phyloP scores from a whole-genome alignment of 2,797 vertebrate species.

The Dermochelys coriacea region DNA sequence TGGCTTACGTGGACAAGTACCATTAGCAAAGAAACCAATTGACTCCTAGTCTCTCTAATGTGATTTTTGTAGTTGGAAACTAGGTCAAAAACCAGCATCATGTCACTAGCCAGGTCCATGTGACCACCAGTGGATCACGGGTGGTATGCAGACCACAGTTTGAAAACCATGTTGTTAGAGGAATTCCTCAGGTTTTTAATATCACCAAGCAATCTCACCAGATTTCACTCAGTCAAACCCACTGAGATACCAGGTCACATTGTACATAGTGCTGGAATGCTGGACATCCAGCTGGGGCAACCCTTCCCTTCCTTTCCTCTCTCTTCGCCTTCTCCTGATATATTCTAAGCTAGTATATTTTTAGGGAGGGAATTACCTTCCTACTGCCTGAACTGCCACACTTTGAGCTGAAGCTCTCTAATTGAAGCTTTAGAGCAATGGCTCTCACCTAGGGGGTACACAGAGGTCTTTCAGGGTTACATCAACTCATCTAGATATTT shows the following conservation, averaged over 20 bases:
- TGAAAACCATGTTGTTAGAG: neutral
- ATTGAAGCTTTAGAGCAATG: no score
- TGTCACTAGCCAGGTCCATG: neutral
- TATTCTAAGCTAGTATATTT: neutral
- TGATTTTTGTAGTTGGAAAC: neutral
- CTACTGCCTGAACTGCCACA: neutral
- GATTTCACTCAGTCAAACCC: neutral
- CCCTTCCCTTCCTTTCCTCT: neutral
- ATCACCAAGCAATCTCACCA: neutral
- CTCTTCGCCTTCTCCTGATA: neutral
- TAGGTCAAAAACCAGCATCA: neutral
- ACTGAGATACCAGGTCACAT: neutral
- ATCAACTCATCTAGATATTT: no score
- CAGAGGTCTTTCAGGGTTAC: no score
- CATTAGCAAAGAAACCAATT: neutral
- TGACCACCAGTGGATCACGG: neutral
- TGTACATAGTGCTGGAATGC: neutral
- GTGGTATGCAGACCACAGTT: neutral
- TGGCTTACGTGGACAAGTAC: neutral
- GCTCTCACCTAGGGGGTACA: no score
- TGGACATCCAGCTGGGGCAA: neutral
- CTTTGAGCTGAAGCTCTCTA: neutral
- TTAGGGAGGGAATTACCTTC: neutral
- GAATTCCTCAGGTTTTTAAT: neutral
- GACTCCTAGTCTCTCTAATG: neutral